Conservation (phyloP, 92 coral and sea anemone species). For the Siderastrea radians region DNA sequence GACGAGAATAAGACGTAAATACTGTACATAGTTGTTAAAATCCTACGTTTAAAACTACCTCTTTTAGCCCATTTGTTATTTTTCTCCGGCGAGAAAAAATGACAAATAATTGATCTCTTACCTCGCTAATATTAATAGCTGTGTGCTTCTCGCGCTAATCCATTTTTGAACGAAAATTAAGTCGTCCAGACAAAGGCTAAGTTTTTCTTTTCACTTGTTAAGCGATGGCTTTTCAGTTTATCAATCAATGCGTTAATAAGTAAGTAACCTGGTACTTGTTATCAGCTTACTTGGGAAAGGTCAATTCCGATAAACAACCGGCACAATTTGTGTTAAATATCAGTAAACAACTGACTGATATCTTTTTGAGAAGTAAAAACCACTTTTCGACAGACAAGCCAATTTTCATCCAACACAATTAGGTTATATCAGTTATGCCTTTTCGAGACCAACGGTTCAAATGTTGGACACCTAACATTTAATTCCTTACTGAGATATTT, state of each 20-base stretch:
- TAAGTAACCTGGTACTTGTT: conserved; percentile 30
- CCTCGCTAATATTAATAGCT: neutral
- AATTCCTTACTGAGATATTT: neutral
- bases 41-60: neutral
- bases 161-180: neutral
- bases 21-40: neutral
- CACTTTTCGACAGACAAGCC: neutral
- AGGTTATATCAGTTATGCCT: neutral
- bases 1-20: neutral
- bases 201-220: conserved; percentile 11
- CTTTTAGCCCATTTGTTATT: neutral
- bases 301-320: conserved; percentile 48
- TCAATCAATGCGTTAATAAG: conserved; percentile 8
- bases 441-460: neutral
- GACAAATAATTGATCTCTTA: neutral
- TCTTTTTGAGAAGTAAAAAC: neutral
- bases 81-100: neutral
- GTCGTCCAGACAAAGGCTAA: conserved; percentile 4
- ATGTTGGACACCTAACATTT: neutral
- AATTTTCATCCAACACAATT: neutral
- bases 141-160: neutral
- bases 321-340: conserved; percentile 9
- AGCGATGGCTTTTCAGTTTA: conserved; percentile 1
- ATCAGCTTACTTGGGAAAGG: conserved; percentile 35
- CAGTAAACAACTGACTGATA: neutral